Conservation (phyloP, 2,888 invertebrate genomes). For the Eilema sororculum region DNA sequence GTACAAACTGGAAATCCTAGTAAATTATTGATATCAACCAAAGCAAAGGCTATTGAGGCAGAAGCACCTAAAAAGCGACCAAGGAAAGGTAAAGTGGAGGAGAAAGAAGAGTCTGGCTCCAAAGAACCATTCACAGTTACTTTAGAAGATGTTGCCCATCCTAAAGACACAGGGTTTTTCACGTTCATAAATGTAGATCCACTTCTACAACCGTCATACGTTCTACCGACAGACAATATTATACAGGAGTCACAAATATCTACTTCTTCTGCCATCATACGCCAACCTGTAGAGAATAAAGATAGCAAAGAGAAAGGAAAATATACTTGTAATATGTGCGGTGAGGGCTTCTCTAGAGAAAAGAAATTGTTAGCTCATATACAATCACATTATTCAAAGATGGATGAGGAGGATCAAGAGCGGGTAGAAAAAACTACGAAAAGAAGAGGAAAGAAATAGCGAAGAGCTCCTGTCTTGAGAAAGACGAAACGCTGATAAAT, state of each 20-base stretch:
- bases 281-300: slow-evolving; percentile 47
- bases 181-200: slow-evolving; percentile 83
- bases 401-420: slow-evolving; percentile 73
- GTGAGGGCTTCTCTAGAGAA: slow-evolving; percentile 74
- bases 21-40: slow-evolving; percentile 81
- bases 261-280: slow-evolving; percentile 67
- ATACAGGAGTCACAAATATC: slow-evolving; percentile 83
- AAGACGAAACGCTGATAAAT: not conserved
- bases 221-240: slow-evolving; percentile 77
- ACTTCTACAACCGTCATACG: slow-evolving; percentile 76
- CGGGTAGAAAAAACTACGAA: slow-evolving; percentile 55
- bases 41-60: slow-evolving; percentile 59
- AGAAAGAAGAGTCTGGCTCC: slow-evolving; percentile 23
- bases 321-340: slow-evolving; percentile 79
- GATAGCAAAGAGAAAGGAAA: slow-evolving; percentile 56
- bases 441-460: slow-evolving; percentile 53
- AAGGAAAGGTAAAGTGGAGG: slow-evolving; percentile 59
- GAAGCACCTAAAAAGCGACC: slow-evolving; percentile 64
- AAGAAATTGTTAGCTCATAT: slow-evolving; percentile 79
- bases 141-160: slow-evolving; percentile 63
- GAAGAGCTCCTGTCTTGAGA: not conserved
- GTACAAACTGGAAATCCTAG: slow-evolving; percentile 81
- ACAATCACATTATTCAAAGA: slow-evolving; percentile 76
- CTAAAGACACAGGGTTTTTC: slow-evolving; percentile 72
- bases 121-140: slow-evolving; percentile 67